Percentiles rank a stretch among this genome's conserved stretches.
Evolutionary conservation across 2,797 vertebrate genomes (phyloP).

Genomic region (Mastacembelus armatus): DNA sequence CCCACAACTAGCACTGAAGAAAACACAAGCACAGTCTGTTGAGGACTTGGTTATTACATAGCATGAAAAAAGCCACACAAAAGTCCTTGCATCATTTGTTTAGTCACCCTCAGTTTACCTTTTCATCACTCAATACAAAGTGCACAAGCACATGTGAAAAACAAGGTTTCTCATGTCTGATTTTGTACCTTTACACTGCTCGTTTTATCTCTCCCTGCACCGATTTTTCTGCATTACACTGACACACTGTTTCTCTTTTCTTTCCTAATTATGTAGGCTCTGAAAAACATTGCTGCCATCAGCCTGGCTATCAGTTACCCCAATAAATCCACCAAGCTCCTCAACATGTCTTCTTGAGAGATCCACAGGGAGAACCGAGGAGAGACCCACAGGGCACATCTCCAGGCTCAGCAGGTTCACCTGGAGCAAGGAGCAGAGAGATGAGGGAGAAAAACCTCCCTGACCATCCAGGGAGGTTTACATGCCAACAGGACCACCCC

Average conservation of each 20-base stretch:
- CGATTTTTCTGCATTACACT: constrained; percentile 11
- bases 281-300: constrained; percentile 98
- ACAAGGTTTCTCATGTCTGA: not conserved
- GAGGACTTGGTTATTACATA: constrained; percentile 7
- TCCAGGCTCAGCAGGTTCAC: constrained; percentile 49
- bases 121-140: constrained; percentile 5
- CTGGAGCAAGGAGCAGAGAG: constrained; percentile 18
- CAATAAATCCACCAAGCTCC: constrained; percentile 95
- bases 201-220: not conserved
- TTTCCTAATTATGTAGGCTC: constrained; percentile 83
- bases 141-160: not conserved
- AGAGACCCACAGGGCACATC: constrained; percentile 17
- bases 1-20: not conserved
- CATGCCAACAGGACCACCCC: constrained; percentile 31
- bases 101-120: not conserved
- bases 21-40: constrained; percentile 2
- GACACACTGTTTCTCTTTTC: constrained; percentile 13
- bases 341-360: constrained; percentile 86
- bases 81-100: constrained; percentile 9
- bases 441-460: constrained; percentile 17
- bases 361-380: constrained; percentile 16
- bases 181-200: not conserved
- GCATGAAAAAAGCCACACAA: not conserved
- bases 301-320: constrained; percentile 98
- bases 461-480: constrained; percentile 35